These are phyloP conservation scores for Champsocephalus gunnari DNA, from an alignment of 2,797 vertebrate species.

Conservation along the genomic window DNA sequence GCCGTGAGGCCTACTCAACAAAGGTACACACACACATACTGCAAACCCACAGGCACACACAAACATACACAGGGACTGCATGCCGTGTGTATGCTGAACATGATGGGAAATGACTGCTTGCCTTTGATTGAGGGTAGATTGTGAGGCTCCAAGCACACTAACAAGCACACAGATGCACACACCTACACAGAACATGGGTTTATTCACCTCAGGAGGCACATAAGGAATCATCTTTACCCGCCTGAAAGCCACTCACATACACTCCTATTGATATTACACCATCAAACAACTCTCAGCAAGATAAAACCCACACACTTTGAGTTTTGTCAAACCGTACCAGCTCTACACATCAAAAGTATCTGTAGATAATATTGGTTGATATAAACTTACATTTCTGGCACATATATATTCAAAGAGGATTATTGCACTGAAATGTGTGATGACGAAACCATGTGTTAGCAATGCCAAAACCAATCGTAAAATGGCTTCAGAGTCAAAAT, in stretches of 20 bases:
- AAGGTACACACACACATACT: conserved; percentile 36
- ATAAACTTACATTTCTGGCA: neutral
- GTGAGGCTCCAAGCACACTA: conserved; percentile 1
- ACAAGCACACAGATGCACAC: conserved; percentile 4
- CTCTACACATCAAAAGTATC: conserved; percentile 27
- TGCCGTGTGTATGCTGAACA: conserved; percentile 43
- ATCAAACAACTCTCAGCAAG: conserved; percentile 37
- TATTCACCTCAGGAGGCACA: conserved; percentile 28
- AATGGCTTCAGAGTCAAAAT: conserved; percentile 56
- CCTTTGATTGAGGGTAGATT: conserved; percentile 34
- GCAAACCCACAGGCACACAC: conserved; percentile 15
- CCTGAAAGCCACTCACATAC: conserved; percentile 48
- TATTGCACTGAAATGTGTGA: conserved; percentile 45
- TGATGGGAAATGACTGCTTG: conserved; percentile 37
- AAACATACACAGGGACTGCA: conserved; percentile 10
- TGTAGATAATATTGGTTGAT: too few relatives aligned
- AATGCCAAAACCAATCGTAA: conserved; percentile 50
- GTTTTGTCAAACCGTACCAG: conserved; percentile 41
- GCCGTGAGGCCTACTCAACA: conserved; percentile 50
- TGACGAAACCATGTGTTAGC: conserved; percentile 58
- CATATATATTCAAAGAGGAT: conserved; percentile 18
- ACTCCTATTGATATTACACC: conserved; percentile 49
- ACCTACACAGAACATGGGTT: neutral
- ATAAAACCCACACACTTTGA: conserved; percentile 55
- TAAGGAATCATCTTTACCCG: conserved; percentile 44